Conservation (phyloP, 2,888 invertebrate genomes). For the Agrotis ipsilon region DNA sequence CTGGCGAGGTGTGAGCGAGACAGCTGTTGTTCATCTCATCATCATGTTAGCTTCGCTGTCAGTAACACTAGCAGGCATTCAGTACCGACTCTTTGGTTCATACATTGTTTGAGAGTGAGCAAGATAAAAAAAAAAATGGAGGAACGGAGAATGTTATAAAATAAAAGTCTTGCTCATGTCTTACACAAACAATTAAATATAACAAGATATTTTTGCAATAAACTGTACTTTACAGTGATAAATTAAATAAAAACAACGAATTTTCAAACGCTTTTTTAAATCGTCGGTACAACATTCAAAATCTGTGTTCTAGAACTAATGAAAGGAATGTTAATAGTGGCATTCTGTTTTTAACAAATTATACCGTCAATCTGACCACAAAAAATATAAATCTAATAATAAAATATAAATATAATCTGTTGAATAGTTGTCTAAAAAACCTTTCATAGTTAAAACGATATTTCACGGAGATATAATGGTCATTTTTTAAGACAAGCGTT, state of each 20-base stretch:
- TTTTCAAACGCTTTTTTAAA: conserved; percentile 20
- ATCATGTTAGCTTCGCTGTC: conserved; percentile 74
- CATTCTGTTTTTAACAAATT: no score
- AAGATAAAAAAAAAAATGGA: not conserved
- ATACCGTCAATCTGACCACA: no score
- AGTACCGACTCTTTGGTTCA: conserved; percentile 77
- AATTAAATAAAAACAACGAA: not conserved
- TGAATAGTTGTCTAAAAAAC: no score
- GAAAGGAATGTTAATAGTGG: no score
- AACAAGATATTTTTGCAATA: not conserved
- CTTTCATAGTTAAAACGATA: no score
- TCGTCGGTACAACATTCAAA: no score
- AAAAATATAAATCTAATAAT: no score
- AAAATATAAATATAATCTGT: no score
- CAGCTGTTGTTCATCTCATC: conserved; percentile 71
- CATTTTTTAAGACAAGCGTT: no score
- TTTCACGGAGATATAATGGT: no score
- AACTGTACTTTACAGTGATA: conserved; percentile 3
- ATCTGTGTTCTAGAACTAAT: no score
- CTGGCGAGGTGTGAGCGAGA: conserved; percentile 79
- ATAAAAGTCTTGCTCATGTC: conserved; percentile 1
- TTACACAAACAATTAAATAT: not conserved
- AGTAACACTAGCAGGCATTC: conserved; percentile 75
- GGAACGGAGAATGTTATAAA: no score
- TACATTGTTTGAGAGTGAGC: conserved; percentile 13